Base-by-base conservation (phyloP, 37 sponge, comb jelly and placozoan species). In the Cladorhizidae sp. region DNA sequence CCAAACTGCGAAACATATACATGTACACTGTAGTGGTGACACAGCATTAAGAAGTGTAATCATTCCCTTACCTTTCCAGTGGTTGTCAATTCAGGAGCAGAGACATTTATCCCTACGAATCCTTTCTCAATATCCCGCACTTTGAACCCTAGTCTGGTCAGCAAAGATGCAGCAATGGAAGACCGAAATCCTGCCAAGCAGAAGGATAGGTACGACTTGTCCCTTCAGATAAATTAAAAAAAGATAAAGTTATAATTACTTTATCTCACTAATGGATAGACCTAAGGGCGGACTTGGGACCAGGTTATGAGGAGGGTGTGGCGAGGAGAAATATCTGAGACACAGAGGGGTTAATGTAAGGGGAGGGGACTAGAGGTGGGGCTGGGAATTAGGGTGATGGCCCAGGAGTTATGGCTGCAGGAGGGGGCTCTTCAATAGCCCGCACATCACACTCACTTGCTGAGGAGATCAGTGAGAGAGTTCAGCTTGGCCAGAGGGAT, bases 101-200 rank as follows among this genome's bases (percentile, higher is more conserved):
- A 79, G 6, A 73, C 77, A 65, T 81, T 88, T 61, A 92, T 64
- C 0, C 87, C 90, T 31, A 92, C 93, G 86, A 95, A 95, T 22
- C 96, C 96, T 17, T 75, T 79, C 17, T 41, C 29, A 26, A 95
- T 58, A 65, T 95, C 93, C 31, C 35, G 62, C 0, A 79, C 88
- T 25, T 74, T 57, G 57, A 79, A 84, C 23, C 96, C 96, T 17
- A 52, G 59, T 28, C 52, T 42, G 22, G 56, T 74, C 22, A 95
- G 87, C 2, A 95, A 63, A 3, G 93, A 92, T 35, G 75, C 21
- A 23, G 90, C 93, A 64, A 92, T 92, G 28, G 90, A 56, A 6
- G 96, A 92, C 15, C 96, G 75, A 68, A 83, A 95, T 36, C 96
- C 96, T 43, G 69, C 59, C n/a, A 52, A 49, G 71, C 96, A 95